Conservation (phyloP, 1,140 invertebrate genomes). For the Sitodiplosis mosellana region DNA sequence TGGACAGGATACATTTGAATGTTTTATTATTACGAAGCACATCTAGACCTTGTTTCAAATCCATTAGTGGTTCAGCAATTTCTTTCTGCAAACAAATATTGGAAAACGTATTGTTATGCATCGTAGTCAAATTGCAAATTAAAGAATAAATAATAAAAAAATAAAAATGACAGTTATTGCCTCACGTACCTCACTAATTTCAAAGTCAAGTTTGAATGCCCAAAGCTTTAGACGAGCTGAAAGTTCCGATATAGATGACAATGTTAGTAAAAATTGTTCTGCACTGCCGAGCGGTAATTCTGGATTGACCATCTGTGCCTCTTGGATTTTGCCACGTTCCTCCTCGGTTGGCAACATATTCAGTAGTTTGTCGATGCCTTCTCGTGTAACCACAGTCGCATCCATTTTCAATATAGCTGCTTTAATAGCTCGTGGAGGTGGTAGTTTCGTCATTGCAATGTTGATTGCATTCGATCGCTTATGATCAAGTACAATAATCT, state of each 20-base stretch:
- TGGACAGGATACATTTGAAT: conserved; percentile 84
- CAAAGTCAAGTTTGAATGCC: conserved; percentile 98
- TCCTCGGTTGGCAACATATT: conserved; percentile 96
- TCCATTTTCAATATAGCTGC: conserved; percentile 99
- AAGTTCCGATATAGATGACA: conserved; percentile 90
- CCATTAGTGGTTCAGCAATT: conserved; percentile 95
- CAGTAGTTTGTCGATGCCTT: conserved; percentile 96
- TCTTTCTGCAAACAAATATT: conserved; percentile 44
- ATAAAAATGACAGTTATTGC: not conserved
- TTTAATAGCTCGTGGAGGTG: conserved; percentile 91
- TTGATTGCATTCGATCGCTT: conserved; percentile 99
- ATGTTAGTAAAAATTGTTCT: conserved; percentile 91
- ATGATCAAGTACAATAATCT: conserved; percentile 88
- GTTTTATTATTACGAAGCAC: conserved; percentile 80
- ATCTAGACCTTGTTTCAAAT: conserved; percentile 91
- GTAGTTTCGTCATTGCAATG: conserved; percentile 98
- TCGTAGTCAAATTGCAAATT: not conserved
- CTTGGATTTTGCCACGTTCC: conserved; percentile 89
- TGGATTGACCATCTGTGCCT: conserved; percentile 76
- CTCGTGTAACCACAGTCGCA: conserved; percentile 90
- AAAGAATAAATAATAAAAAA: not conserved
- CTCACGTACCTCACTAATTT: conserved; percentile 67
- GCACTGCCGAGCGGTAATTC: conserved; percentile 91
- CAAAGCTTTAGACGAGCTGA: conserved; percentile 88
- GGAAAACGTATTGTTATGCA: not conserved